phyloP scores from a whole-genome alignment of 1,140 invertebrate species.

The Aphelinus certus region DNA sequence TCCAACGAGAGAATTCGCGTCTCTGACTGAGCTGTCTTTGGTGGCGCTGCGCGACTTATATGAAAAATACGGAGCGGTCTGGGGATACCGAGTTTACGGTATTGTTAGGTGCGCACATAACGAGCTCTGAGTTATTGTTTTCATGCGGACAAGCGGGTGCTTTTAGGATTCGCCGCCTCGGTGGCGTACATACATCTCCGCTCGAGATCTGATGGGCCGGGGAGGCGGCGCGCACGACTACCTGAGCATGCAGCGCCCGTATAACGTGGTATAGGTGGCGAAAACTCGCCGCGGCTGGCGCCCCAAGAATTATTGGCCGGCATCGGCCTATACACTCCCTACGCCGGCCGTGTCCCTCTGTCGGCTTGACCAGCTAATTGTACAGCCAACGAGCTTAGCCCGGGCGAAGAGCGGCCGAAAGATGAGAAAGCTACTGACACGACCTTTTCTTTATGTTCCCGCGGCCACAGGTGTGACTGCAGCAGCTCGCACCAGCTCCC shows the following conservation, averaged over 20 bases:
- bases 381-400: too few species aligned
- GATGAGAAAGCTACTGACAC: slow-evolving; percentile 23
- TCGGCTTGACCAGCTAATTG: too few species aligned
- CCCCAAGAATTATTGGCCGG: slow-evolving; percentile 53
- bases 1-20: too few species aligned
- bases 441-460: neutral
- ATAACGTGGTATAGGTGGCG: slow-evolving; percentile 45
- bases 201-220: slow-evolving; percentile 47
- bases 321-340: neutral
- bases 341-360: too few species aligned
- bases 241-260: neutral
- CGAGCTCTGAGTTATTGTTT: slow-evolving; percentile 43
- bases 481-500: slow-evolving; percentile 27
- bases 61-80: too few species aligned
- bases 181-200: too few species aligned
- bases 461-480: slow-evolving; percentile 12
- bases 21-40: too few species aligned
- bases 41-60: too few species aligned
- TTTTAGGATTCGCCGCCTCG: slow-evolving; percentile 34
- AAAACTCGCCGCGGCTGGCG: slow-evolving; percentile 54
- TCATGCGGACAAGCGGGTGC: slow-evolving; percentile 45
- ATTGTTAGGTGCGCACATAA: neutral
- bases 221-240: slow-evolving; percentile 28
- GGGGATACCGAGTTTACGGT: too few species aligned
- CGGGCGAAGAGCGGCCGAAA: neutral